Evolutionary conservation across 2,888 invertebrate species (phyloP).

Genomic region (Fragum whitleyi): DNA sequence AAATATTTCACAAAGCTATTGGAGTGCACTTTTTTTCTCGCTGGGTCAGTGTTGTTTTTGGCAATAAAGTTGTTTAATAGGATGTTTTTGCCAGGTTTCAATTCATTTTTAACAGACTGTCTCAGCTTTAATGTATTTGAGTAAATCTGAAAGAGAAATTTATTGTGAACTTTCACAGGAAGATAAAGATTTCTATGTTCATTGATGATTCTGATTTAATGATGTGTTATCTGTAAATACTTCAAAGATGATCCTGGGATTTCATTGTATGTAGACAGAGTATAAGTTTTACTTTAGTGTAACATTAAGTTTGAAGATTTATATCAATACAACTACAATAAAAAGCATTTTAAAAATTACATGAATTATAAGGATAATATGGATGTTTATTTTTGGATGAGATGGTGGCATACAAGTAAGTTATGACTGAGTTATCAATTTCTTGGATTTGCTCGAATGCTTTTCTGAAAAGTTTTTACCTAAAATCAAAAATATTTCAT

Average conservation of each 20-base stretch:
- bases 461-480: too few relatives aligned
- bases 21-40: neutral
- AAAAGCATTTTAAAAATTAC: too few relatives aligned
- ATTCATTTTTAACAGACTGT: neutral
- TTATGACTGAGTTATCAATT: too few relatives aligned
- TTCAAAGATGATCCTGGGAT: neutral
- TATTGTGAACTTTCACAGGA: neutral
- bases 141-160: neutral
- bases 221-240: neutral
- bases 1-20: conserved; percentile 1
- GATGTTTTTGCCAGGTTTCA: conserved; percentile 4
- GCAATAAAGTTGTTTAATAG: neutral
- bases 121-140: neutral
- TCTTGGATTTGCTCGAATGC: too few relatives aligned
- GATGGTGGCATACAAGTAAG: neutral
- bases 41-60: neutral
- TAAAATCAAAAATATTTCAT: too few relatives aligned
- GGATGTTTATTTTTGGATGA: neutral
- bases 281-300: too few relatives aligned
- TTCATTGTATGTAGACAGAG: neutral
- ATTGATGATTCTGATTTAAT: neutral
- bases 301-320: too few relatives aligned
- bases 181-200: neutral
- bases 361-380: too few relatives aligned
- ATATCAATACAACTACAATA: too few relatives aligned